Evolutionary conservation across 2,113 vertebrate genomes (phyloP).

Genomic region (Scomber colias): DNA sequence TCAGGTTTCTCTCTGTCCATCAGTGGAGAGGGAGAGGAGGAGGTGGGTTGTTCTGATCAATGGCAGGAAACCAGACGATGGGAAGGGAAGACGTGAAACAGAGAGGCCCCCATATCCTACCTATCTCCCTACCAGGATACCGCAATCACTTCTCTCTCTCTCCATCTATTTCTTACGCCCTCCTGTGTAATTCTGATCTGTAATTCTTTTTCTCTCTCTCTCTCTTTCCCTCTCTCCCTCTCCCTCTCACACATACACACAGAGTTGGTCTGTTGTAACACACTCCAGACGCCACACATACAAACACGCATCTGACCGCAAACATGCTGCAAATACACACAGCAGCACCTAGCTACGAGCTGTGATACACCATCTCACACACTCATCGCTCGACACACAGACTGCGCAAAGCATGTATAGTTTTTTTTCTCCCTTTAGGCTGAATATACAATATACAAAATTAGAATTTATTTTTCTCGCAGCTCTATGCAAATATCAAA

Average conservation of each 20-base stretch:
- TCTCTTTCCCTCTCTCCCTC: not conserved
- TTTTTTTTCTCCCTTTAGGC: constrained; percentile 32
- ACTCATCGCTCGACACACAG: not conserved
- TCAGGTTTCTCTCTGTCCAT: constrained; percentile 95
- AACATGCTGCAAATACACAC: constrained; percentile 53
- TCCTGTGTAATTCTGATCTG: too few species aligned
- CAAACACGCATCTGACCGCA: constrained; percentile 69
- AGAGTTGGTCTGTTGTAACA: constrained; percentile 24
- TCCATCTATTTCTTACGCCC: too few species aligned
- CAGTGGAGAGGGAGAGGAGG: constrained; percentile 88
- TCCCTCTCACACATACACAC: constrained; percentile 33
- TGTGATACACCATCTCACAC: constrained; percentile 31
- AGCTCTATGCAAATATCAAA: constrained; percentile 76
- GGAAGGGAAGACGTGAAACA: constrained; percentile 97
- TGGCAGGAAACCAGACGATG: constrained; percentile 97
- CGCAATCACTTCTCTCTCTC: constrained; percentile 53
- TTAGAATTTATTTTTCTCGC: constrained; percentile 61
- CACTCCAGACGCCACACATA: constrained; percentile 56
- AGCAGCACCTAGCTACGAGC: constrained; percentile 15
- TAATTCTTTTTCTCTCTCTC: constrained; percentile 37
- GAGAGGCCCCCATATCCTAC: constrained; percentile 84
- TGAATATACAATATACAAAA: constrained; percentile 57
- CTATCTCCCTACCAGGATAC: constrained; percentile 58
- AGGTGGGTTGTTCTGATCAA: constrained; percentile 94
- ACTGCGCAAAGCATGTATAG: not conserved